phyloP scores from a whole-genome alignment of 2,797 vertebrate species.

The Mus caroli region DNA sequence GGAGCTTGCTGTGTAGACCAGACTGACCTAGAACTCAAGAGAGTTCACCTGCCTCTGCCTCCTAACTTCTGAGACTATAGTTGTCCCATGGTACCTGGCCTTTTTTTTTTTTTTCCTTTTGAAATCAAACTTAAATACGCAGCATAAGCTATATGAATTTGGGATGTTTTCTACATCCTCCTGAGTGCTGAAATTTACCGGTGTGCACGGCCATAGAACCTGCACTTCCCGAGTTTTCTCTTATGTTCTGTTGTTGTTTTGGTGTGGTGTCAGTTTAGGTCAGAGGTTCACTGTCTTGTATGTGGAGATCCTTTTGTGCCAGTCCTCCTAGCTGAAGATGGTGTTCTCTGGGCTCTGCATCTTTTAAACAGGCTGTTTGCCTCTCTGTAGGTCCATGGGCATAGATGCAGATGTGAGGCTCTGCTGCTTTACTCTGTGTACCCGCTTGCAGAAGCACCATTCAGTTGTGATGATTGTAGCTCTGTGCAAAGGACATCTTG shows the following conservation, averaged over 20 bases:
- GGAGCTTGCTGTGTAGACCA: not conserved
- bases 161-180: not conserved
- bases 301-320: not conserved
- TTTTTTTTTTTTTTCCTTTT: not conserved
- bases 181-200: not conserved
- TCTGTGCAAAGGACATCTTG: not conserved
- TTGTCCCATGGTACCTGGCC: not conserved
- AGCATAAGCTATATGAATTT: not conserved
- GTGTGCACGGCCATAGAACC: not conserved
- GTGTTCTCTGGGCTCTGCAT: not conserved
- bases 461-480: not conserved
- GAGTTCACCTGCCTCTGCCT: not conserved
- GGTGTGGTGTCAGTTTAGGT: not conserved
- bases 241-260: not conserved
- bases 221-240: conserved; percentile 4
- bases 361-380: not conserved
- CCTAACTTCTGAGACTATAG: not conserved
- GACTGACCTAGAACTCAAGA: not conserved
- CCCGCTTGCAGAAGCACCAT: not conserved
- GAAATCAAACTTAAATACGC: not conserved
- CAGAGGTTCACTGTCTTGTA: not conserved
- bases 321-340: not conserved
- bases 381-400: not conserved
- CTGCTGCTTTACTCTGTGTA: not conserved
- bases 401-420: not conserved